Conservation (phyloP, 2,113 vertebrate species). For the Isurus oxyrinchus region DNA sequence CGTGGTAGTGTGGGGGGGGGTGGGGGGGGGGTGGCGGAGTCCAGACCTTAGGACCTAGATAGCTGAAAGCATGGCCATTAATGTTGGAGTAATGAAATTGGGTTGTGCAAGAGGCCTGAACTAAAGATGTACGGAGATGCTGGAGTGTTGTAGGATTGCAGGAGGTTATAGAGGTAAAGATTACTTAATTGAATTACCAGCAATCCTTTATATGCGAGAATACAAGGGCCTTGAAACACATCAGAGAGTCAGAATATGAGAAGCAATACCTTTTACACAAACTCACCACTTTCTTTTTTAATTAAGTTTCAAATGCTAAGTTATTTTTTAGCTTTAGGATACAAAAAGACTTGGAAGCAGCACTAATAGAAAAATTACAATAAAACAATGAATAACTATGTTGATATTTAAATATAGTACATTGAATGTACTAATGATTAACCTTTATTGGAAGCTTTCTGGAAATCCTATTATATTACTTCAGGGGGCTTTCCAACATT, state of each 20-base stretch:
- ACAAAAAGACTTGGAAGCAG: neutral
- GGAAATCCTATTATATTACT: neutral
- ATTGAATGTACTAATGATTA: neutral
- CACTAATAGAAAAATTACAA: neutral
- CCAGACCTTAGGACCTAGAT: too few relatives aligned
- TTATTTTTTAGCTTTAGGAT: neutral
- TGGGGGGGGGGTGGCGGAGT: too few relatives aligned
- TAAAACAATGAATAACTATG: neutral
- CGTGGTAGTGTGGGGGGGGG: too few relatives aligned
- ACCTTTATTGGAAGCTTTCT: neutral
- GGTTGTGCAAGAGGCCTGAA: too few relatives aligned
- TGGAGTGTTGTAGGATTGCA: too few relatives aligned
- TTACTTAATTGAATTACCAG: neutral
- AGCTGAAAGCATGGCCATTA: too few relatives aligned
- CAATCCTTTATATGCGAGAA: neutral
- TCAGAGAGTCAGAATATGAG: neutral
- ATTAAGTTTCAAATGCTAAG: neutral
- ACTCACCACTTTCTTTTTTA: neutral
- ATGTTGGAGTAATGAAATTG: too few relatives aligned
- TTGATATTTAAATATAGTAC: neutral
- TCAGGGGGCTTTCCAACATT: neutral
- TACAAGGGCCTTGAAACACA: neutral
- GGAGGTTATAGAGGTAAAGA: too few relatives aligned
- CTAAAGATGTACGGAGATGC: too few relatives aligned
- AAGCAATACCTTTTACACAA: neutral